phyloP scores from a whole-genome alignment of 2,113 vertebrate genomes.

The Ploceus nigricollis region DNA sequence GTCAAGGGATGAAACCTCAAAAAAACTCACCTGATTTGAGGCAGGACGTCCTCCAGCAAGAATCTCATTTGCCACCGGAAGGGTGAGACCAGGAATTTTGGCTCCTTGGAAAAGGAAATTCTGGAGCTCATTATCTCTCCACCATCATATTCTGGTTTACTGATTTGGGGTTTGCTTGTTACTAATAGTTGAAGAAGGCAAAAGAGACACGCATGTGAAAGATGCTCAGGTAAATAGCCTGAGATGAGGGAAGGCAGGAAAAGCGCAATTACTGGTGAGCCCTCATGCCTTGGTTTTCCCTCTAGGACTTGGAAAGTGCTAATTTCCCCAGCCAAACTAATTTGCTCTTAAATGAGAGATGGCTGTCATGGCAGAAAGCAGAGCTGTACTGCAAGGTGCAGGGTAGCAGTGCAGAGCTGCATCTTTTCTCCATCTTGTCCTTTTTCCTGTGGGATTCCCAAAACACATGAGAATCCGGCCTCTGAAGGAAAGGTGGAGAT shows the following conservation, averaged over 20 bases:
- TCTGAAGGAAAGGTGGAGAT: background rate
- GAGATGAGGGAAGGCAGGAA: background rate
- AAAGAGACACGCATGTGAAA: background rate
- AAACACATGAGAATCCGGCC: background rate
- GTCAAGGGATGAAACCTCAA: constrained; percentile 26
- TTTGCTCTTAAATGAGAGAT: background rate
- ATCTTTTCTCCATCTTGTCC: background rate
- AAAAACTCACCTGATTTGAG: constrained; percentile 29
- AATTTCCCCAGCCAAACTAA: background rate
- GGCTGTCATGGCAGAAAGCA: background rate
- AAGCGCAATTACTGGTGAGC: background rate
- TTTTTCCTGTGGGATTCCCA: background rate
- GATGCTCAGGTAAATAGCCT: background rate
- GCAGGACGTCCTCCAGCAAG: constrained; percentile 34
- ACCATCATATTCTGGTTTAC: background rate
- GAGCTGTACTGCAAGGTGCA: background rate
- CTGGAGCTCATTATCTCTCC: constrained; percentile 18
- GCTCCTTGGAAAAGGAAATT: constrained; percentile 26
- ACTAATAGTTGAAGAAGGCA: background rate
- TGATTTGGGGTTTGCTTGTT: constrained; percentile 14
- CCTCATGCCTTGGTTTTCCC: background rate
- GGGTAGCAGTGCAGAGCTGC: background rate
- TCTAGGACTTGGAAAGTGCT: background rate
- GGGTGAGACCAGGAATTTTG: constrained; percentile 40
- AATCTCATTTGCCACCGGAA: constrained; percentile 31